Evolutionary conservation across 2,888 invertebrate genomes (phyloP), one percentile per base, ranked within the genome.

Genomic region (Drosophila cognata): DNA sequence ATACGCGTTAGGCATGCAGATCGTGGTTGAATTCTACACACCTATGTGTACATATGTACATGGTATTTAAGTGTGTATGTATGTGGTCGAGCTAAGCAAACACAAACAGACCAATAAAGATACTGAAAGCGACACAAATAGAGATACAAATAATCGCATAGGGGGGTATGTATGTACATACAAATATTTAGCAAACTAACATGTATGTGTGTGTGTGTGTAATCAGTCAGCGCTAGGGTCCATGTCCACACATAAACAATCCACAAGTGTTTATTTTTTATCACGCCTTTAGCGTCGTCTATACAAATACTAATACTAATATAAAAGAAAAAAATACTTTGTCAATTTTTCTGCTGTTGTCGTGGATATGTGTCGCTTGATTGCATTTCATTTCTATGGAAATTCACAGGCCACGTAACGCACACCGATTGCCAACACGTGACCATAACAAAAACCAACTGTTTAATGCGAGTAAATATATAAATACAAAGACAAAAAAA

Each of bases 391-490:
- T 71, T 78, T 78, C 61, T 46, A 82, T 79, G 89, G 79, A 89
- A 89, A 81, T 77, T 77, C 66, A 87, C 71, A 59, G 60, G 50
- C 59, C 69, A 87, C 84, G 88, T 84, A 82, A 89, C 68, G 57
- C 59, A 60, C 74, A 70, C 66, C 71, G 79, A 89, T 78, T 74
- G 65, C 61, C 64, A 53, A 84, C 89, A 84, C 84, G 84, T 84
- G 89, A 84, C 88, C 61, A 71, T 63, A 78, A 71, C 70, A 68
- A 68, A 74, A 76, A 67, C 53, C 46, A 62, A 80, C 61, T 64
- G 48, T 35, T 55, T 48, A 53, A 48, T 53, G 36, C 53, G 28
- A 13, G 52, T 41, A 43, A 59, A 38, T 59, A 60, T 48, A n/a
- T 48, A 59, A 80, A 55, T 52, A 41, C 31, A 63, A 71, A 21